Percentiles rank a stretch among this genome's conserved stretches.
These are phyloP conservation scores for Pangasianodon hypophthalmus DNA, from an alignment of 2,113 vertebrate species.

Conservation along the genomic window DNA sequence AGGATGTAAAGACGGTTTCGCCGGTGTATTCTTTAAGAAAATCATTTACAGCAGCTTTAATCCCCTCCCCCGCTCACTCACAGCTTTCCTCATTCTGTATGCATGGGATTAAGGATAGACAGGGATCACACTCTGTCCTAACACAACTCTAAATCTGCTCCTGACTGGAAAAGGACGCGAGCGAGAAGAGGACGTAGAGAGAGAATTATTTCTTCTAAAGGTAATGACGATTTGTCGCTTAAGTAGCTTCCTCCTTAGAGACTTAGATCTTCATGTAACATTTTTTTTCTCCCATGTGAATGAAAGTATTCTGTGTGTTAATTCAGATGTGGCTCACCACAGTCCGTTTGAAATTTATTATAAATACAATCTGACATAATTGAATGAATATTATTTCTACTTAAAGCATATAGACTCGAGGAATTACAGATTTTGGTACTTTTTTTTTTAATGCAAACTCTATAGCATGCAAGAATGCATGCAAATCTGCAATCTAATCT, in stretches of 20 bases:
- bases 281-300: background rate
- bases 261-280: background rate
- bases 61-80: constrained; percentile 26
- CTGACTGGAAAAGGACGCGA: background rate
- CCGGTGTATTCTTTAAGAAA: background rate
- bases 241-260: background rate
- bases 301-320: background rate
- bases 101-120: constrained; percentile 74
- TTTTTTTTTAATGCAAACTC: no score
- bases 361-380: background rate
- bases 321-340: background rate
- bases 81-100: constrained; percentile 58
- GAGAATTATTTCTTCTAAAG: background rate
- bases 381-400: background rate
- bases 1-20: background rate
- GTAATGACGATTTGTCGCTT: background rate
- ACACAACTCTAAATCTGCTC: constrained; percentile 23
- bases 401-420: background rate
- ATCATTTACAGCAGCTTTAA: background rate
- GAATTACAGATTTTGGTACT: background rate
- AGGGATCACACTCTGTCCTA: constrained; percentile 71
- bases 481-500: background rate
- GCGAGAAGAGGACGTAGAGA: background rate
- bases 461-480: background rate
- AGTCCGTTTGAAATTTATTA: background rate